These are phyloP conservation scores for Callosobruchus maculatus DNA, from an alignment of 2,888 invertebrate genomes.

Conservation along the genomic window DNA sequence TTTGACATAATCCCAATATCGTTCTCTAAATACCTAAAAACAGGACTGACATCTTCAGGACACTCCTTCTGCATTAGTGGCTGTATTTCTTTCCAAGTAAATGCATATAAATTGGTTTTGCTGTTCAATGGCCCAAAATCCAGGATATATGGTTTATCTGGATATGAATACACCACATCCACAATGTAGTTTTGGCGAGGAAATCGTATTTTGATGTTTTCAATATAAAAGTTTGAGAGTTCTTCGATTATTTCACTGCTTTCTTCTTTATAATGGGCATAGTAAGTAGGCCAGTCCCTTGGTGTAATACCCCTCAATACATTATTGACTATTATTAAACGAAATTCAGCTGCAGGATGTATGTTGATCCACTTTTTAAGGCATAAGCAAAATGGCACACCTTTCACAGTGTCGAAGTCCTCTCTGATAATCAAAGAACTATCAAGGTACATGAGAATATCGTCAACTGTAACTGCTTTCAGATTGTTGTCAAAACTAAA, in stretches of 20 bases:
- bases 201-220: slow-evolving; percentile 36
- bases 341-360: slow-evolving; percentile 46
- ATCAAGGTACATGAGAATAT: slow-evolving; percentile 39
- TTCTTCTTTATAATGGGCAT: slow-evolving; percentile 42
- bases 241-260: slow-evolving; percentile 38
- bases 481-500: slow-evolving; percentile 43
- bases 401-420: slow-evolving; percentile 37
- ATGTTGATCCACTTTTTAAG: slow-evolving; percentile 43
- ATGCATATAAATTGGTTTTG: slow-evolving; percentile 43
- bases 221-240: slow-evolving; percentile 36
- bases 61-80: slow-evolving; percentile 37
- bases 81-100: slow-evolving; percentile 43
- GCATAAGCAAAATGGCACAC: slow-evolving; percentile 37
- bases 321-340: slow-evolving; percentile 44
- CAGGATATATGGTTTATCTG: slow-evolving; percentile 34
- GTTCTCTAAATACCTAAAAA: slow-evolving; percentile 43
- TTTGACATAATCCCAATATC: slow-evolving; percentile 43
- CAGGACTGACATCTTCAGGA: slow-evolving; percentile 39
- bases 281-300: slow-evolving; percentile 46
- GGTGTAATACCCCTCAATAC: slow-evolving; percentile 42
- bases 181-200: slow-evolving; percentile 37
- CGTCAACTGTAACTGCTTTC: slow-evolving; percentile 37
- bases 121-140: slow-evolving; percentile 43
- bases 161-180: slow-evolving; percentile 40
- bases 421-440: slow-evolving; percentile 38